Evolutionary conservation across 2,888 invertebrate genomes (phyloP), one percentile per base, ranked within the genome.

Genomic region (Bombylius major): DNA sequence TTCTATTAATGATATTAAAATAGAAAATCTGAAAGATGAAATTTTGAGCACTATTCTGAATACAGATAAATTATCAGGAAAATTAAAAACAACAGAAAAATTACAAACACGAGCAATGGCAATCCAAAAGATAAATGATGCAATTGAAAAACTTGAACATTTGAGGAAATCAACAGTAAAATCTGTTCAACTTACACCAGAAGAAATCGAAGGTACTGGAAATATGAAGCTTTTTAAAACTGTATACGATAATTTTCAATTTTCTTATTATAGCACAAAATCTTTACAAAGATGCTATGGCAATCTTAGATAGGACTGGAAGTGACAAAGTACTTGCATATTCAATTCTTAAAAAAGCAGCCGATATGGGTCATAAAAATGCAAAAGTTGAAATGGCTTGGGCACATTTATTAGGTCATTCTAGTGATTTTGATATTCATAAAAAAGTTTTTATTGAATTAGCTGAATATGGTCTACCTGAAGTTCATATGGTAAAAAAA

Each of bases 301-400:
- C 75, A 47, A 79, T 88, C 64, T 72, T 92, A 13, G 83, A 84
- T 61, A 85, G 87, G 34, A 85, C 87, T 0, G 77, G 79, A 51
- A 81, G 85, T 0, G 86, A 89, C 68, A 82, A 87, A 58, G 77
- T 79, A 3, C 81, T 81, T 53, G 91, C 90, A 0, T 90, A 89
- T 64, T 78, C 83, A 45, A 76, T 90, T 54, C 77, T 98, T 42
- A 79, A 84, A 47, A 79, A 84, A 62, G 90, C 97, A 0, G 88
- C 94, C 0, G 82, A 84, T 48, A 77, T 84, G 56, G 92, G 92
- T 47, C 91, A 95, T 70, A 71, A 77, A 1, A 84, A 87, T 51
- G 91, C 97, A 0, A 82, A 84, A 69, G 88, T 92, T 58, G 80
- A 87, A 69, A 73, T 96, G 6, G 95, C 94, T 0, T 94, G 95